Evolutionary conservation across 1,140 invertebrate species (phyloP).

Genomic region (Nasonia vitripennis): DNA sequence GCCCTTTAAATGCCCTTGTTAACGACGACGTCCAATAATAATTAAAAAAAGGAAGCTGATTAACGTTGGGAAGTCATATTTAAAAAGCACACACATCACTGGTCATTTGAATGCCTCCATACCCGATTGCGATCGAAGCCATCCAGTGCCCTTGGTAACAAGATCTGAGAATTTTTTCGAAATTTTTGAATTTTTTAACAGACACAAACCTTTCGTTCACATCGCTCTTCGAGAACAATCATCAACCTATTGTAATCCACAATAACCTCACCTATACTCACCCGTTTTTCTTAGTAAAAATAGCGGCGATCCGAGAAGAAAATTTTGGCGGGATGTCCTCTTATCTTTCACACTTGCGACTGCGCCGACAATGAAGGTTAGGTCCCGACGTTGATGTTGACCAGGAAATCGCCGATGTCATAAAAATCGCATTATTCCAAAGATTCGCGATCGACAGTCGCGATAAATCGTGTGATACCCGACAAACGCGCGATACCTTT

Average conservation of each 20-base stretch:
- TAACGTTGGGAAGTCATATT: no score
- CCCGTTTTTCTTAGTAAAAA: background rate
- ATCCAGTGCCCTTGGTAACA: background rate
- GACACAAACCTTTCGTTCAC: background rate
- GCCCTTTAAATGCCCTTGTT: no score
- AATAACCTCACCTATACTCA: background rate
- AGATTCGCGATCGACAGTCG: background rate
- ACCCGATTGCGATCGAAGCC: background rate
- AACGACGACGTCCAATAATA: background rate
- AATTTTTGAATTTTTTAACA: background rate
- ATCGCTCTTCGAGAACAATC: background rate
- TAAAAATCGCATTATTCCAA: constrained; percentile 26
- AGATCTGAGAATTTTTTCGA: background rate
- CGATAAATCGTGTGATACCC: background rate
- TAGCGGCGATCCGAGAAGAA: background rate
- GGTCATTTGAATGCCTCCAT: background rate
- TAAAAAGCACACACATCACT: no score
- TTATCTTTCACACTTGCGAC: background rate
- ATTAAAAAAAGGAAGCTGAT: no score
- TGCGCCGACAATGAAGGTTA: constrained; percentile 30
- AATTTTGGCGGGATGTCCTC: constrained; percentile 41
- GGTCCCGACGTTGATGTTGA: background rate
- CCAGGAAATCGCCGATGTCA: constrained; percentile 2
- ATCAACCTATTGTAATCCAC: background rate
- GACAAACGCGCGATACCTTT: background rate